These are phyloP conservation scores for Hipposideros larvatus DNA, from an alignment of 2,797 vertebrate genomes.

Conservation along the genomic window DNA sequence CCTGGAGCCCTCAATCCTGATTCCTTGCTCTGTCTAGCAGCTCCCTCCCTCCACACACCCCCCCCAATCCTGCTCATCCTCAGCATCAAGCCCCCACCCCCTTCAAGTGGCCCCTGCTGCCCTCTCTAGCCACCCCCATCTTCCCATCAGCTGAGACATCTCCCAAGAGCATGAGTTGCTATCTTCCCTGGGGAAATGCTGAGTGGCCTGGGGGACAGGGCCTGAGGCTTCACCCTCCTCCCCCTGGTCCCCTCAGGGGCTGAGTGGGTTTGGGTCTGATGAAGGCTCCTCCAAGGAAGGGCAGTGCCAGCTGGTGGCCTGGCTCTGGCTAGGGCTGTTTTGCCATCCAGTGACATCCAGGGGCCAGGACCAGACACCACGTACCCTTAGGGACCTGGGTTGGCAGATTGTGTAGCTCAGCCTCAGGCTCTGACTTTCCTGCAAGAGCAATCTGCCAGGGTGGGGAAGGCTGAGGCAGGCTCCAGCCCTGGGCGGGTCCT, in stretches of 20 bases:
- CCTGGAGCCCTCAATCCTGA: neutral
- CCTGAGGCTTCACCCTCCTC: neutral
- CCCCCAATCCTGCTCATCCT: too few relatives aligned
- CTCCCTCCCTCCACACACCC: too few relatives aligned
- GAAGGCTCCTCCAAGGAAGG: neutral
- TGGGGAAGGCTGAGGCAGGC: neutral
- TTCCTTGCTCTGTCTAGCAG: neutral
- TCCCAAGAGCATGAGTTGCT: accelerated
- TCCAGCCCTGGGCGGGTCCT: accelerated
- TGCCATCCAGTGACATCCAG: neutral
- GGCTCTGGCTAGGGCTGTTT: neutral
- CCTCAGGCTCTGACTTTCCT: neutral
- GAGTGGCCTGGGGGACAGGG: too few relatives aligned
- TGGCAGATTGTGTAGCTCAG: neutral
- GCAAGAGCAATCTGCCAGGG: neutral
- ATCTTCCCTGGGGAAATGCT: neutral
- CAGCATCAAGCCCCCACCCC: accelerated
- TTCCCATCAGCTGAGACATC: neutral
- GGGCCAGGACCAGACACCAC: neutral
- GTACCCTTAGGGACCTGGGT: accelerated
- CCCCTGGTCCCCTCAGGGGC: neutral
- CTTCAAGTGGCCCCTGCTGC: accelerated
- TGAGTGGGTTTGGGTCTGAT: neutral
- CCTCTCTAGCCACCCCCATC: neutral
- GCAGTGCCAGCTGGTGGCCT: neutral